Conservation (phyloP, 2,888 invertebrate species). For the Chouioia cunea region DNA sequence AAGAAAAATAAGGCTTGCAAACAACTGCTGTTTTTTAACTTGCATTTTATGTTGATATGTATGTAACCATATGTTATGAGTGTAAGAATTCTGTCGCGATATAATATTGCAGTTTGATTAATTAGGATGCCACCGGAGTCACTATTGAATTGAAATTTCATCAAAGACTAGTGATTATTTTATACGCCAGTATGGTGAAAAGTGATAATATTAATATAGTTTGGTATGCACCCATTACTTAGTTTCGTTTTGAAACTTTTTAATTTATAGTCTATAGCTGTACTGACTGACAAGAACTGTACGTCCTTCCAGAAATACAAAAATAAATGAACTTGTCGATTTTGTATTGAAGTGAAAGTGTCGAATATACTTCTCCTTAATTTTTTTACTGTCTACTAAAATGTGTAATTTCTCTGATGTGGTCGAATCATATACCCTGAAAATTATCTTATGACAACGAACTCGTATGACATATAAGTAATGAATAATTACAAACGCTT, state of each 20-base stretch:
- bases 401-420: conserved; percentile 36
- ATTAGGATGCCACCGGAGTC: conserved; percentile 47
- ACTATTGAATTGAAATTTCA: conserved; percentile 48
- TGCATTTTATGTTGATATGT: conserved; percentile 37
- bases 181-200: conserved; percentile 50
- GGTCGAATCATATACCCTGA: conserved; percentile 43
- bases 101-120: conserved; percentile 42
- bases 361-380: conserved; percentile 30
- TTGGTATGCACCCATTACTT: conserved; percentile 39
- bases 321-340: conserved; percentile 39
- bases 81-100: conserved; percentile 39
- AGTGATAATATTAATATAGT: conserved; percentile 50
- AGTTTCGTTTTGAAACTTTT: conserved; percentile 34
- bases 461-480: conserved; percentile 40
- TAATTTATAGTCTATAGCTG: conserved; percentile 35
- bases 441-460: conserved; percentile 46
- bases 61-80: conserved; percentile 38
- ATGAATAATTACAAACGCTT: conserved; percentile 36
- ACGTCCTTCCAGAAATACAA: conserved; percentile 33
- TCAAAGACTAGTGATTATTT: conserved; percentile 50
- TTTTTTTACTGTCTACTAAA: conserved; percentile 41
- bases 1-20: too few species aligned
- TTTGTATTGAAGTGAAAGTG: conserved; percentile 34
- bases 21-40: conserved; percentile 29
- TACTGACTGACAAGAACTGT: conserved; percentile 43